Evolutionary conservation across 2,113 vertebrate genomes (phyloP).

Genomic region (Tupaia chinensis): DNA sequence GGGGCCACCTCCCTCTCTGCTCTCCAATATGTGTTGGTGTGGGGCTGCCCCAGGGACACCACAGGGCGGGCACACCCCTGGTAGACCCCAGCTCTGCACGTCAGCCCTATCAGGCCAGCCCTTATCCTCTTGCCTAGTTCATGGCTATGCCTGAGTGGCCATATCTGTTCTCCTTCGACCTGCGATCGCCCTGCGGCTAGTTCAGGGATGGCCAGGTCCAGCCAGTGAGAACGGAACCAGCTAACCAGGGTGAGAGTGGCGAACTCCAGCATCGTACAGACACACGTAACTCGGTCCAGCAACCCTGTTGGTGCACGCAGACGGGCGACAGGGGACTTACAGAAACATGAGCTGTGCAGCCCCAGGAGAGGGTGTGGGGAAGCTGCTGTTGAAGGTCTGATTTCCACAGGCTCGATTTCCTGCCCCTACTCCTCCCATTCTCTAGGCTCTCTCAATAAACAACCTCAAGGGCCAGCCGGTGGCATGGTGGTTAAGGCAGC

Average conservation of each 20-base stretch:
- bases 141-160: accelerated
- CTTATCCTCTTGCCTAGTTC: too few relatives aligned
- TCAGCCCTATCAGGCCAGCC: background rate
- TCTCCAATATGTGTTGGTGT: background rate
- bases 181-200: background rate
- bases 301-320: accelerated
- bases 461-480: too few relatives aligned
- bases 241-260: background rate
- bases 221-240: background rate
- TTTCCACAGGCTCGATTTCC: accelerated
- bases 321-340: background rate
- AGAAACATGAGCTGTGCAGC: accelerated
- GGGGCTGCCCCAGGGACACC: background rate
- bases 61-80: accelerated
- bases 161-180: background rate
- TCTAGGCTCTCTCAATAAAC: too few relatives aligned
- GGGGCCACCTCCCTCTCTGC: too few relatives aligned
- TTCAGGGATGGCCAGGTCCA: background rate
- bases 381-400: accelerated
- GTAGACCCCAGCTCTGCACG: accelerated
- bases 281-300: accelerated
- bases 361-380: background rate
- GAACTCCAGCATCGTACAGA: background rate
- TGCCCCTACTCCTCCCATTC: background rate
- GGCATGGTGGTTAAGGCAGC: too few relatives aligned